Percentiles rank a stretch among this genome's conserved stretches.
phyloP scores from a whole-genome alignment of 2,888 invertebrate species.

The Busseola fusca region DNA sequence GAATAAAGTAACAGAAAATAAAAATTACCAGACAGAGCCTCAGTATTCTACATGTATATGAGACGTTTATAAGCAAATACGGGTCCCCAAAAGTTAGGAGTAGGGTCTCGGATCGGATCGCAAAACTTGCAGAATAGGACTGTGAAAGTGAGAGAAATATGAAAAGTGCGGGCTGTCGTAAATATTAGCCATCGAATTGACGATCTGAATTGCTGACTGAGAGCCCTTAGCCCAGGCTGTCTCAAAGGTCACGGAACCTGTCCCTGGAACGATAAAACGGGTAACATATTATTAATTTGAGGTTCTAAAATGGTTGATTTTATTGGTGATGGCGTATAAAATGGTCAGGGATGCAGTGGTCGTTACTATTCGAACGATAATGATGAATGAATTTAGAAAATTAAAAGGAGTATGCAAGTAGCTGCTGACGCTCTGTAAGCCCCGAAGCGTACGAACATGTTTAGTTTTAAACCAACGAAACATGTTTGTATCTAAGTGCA shows the following conservation, averaged over 20 bases:
- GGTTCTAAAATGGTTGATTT: slow-evolving; percentile 22
- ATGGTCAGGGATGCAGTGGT: slow-evolving; percentile 2
- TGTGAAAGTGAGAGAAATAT: slow-evolving; percentile 57
- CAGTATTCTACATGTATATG: slow-evolving; percentile 9
- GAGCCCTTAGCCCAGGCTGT: slow-evolving; percentile 9
- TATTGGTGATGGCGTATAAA: slow-evolving; percentile 17
- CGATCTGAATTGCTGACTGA: slow-evolving; percentile 45
- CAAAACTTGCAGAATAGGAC: slow-evolving; percentile 58
- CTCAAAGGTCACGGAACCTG: slow-evolving; percentile 30
- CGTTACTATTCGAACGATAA: slow-evolving; percentile 4
- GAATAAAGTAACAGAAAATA: no score
- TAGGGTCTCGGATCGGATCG: slow-evolving; percentile 40
- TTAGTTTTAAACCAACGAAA: no score
- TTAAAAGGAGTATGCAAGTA: background rate
- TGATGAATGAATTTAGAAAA: background rate
- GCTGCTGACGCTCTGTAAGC: no score
- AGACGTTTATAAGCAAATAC: slow-evolving; percentile 54
- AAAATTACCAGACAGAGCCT: background rate
- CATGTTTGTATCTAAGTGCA: no score
- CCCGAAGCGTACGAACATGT: no score
- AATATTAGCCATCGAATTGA: slow-evolving; percentile 57
- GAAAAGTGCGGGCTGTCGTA: slow-evolving; percentile 59
- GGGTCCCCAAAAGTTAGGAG: slow-evolving; percentile 46
- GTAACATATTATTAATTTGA: slow-evolving; percentile 35
- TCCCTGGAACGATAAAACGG: slow-evolving; percentile 21